Conservation (phyloP, 1,140 invertebrate genomes). For the Cyphomyrmex costatus region DNA sequence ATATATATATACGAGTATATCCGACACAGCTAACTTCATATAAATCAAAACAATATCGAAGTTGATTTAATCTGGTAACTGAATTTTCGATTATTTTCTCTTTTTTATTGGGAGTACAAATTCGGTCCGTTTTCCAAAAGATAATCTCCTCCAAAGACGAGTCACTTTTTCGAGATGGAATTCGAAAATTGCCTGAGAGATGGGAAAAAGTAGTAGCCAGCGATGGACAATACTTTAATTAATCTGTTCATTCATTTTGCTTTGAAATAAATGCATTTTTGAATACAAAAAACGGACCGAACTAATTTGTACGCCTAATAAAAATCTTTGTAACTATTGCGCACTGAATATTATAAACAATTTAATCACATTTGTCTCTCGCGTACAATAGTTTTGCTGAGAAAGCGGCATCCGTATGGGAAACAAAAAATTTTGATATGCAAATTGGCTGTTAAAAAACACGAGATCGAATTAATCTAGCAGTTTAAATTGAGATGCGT, state of each 20-base stretch:
- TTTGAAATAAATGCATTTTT: too few relatives aligned
- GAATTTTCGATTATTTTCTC: neutral
- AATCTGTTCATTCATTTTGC: too few relatives aligned
- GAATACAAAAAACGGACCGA: too few relatives aligned
- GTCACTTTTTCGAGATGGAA: too few relatives aligned
- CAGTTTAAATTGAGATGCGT: conserved; percentile 32
- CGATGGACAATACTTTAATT: too few relatives aligned
- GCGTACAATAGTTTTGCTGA: neutral
- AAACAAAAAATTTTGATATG: neutral
- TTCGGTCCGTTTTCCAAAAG: too few relatives aligned
- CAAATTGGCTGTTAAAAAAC: conserved; percentile 36
- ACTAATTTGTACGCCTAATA: too few relatives aligned
- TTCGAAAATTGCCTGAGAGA: too few relatives aligned
- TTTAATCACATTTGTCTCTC: neutral
- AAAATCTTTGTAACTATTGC: neutral
- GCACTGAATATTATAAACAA: neutral
- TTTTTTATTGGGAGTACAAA: too few relatives aligned
- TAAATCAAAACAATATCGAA: neutral
- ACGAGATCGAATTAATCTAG: conserved; percentile 32
- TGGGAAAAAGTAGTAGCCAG: too few relatives aligned
- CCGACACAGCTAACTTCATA: neutral
- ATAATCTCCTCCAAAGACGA: too few relatives aligned
- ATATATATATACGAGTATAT: too few relatives aligned
- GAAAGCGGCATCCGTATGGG: neutral
- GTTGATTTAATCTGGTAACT: neutral